Conservation (phyloP, 2,113 vertebrate genomes). For the Tiliqua scincoides region DNA sequence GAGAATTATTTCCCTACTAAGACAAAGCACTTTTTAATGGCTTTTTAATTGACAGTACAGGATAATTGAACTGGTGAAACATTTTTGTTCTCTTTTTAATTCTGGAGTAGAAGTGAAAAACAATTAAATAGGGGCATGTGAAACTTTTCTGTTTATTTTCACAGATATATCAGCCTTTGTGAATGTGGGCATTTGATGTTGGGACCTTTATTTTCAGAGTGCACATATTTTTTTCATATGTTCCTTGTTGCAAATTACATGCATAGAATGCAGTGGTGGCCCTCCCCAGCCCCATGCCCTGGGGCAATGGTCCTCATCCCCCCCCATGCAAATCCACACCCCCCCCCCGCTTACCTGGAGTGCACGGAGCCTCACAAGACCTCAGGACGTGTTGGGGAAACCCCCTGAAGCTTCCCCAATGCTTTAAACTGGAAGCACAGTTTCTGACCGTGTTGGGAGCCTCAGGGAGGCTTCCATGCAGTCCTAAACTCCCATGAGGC, state of each 20-base stretch:
- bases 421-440: too few relatives aligned
- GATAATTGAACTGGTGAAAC: constrained; percentile 25
- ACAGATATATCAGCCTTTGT: too few relatives aligned
- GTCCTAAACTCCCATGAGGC: too few relatives aligned
- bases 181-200: background rate
- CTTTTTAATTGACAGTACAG: constrained; percentile 20
- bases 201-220: background rate
- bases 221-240: background rate
- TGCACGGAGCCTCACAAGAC: too few relatives aligned
- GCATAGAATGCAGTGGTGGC: background rate
- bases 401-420: too few relatives aligned
- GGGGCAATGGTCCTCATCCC: too few relatives aligned
- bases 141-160: background rate
- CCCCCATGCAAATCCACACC: too few relatives aligned
- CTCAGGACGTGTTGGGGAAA: too few relatives aligned
- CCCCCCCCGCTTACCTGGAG: too few relatives aligned
- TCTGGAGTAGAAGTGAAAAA: constrained; percentile 1
- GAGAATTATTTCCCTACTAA: background rate
- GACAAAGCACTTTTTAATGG: constrained; percentile 26
- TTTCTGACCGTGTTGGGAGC: too few relatives aligned
- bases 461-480: too few relatives aligned
- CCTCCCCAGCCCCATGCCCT: too few relatives aligned
- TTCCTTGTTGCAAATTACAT: background rate
- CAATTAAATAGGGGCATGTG: background rate
- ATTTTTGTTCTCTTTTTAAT: background rate